Percentiles rank a stretch among this genome's conserved stretches.
Conservation (phyloP, 2,888 invertebrate species). For the Pseudococcus viburni region DNA sequence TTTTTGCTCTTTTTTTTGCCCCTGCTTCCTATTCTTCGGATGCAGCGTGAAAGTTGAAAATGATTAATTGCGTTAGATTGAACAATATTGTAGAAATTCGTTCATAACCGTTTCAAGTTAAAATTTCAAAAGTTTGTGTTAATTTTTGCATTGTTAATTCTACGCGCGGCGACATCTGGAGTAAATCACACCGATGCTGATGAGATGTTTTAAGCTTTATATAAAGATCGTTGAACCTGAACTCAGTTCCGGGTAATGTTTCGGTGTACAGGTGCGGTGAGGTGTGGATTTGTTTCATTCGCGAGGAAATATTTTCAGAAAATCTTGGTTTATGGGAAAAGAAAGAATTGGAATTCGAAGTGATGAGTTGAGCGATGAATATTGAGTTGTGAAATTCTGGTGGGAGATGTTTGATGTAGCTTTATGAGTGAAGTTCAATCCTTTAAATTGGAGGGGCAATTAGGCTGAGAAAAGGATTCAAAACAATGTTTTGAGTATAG, state of each 20-base stretch:
- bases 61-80: slow-evolving; percentile 37
- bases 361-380: no score
- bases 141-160: slow-evolving; percentile 47
- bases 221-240: slow-evolving; percentile 36
- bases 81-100: neutral
- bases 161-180: slow-evolving; percentile 39
- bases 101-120: slow-evolving; percentile 14
- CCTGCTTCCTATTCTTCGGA: neutral
- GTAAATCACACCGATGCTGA: neutral
- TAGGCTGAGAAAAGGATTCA: no score
- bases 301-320: neutral
- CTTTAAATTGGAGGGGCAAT: no score
- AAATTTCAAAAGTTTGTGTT: slow-evolving; percentile 15
- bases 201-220: slow-evolving; percentile 12
- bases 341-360: no score
- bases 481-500: no score
- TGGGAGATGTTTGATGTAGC: no score
- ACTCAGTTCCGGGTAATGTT: neutral
- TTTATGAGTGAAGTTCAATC: no score
- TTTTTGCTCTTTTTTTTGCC: neutral
- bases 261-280: neutral
- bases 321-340: no score
- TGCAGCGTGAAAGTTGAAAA: slow-evolving; percentile 20
- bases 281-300: neutral
- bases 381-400: no score